A percentile compares a stretch with the other conserved stretches of the same genome.
Conservation (phyloP, 2,888 invertebrate species). For the Agrotis puta region DNA sequence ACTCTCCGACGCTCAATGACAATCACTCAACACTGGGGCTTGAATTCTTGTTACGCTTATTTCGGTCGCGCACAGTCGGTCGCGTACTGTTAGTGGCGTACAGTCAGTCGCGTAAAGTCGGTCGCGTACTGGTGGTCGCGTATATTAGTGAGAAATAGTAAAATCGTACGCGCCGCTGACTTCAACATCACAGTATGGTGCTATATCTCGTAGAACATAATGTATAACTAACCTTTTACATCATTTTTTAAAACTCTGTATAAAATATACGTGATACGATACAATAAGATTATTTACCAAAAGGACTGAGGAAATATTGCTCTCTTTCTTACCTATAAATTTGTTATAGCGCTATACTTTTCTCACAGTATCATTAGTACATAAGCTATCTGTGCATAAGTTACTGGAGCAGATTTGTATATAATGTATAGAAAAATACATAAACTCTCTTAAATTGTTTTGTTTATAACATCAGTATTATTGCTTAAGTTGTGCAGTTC, state of each 20-base stretch:
- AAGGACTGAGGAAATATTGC: neutral
- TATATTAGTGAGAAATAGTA: no score
- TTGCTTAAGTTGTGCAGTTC: neutral
- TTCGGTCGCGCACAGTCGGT: no score
- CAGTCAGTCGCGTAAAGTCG: no score
- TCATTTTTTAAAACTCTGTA: constrained; percentile 20
- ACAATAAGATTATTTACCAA: constrained; percentile 2
- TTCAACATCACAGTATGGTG: no score
- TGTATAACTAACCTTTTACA: neutral
- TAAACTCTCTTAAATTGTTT: neutral
- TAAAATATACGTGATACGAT: constrained; percentile 25
- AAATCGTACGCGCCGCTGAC: no score
- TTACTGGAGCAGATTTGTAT: neutral
- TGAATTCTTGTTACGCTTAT: no score
- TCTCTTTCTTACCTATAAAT: neutral
- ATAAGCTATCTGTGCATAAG: constrained; percentile 11
- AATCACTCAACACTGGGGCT: neutral
- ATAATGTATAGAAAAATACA: constrained; percentile 31
- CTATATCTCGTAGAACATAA: no score
- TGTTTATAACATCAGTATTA: constrained; percentile 5
- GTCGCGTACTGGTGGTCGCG: no score
- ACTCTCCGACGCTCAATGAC: neutral
- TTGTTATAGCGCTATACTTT: neutral
- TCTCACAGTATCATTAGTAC: constrained; percentile 6
- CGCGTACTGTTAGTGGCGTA: no score